Percentiles rank a stretch among this genome's conserved stretches.
Evolutionary conservation across 1,140 invertebrate genomes (phyloP).

Genomic region (Drosophila fuyamai): DNA sequence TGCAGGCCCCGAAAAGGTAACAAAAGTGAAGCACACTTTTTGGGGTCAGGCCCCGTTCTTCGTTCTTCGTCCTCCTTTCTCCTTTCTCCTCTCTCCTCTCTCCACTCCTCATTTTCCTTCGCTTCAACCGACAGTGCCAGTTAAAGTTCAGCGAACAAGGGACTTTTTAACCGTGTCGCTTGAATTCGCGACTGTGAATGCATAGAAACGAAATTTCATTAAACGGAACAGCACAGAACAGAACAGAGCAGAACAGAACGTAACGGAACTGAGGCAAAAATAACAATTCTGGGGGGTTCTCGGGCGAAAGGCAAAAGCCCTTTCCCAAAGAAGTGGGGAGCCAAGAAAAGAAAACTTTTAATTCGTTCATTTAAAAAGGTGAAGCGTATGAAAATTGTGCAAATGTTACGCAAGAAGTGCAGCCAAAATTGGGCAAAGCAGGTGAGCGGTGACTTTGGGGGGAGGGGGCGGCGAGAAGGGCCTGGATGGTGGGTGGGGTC

Average conservation of each 20-base stretch:
- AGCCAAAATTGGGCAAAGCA: constrained; percentile 10
- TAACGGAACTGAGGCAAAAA: constrained; percentile 49
- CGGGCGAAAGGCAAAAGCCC: neutral
- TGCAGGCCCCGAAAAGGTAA: constrained; percentile 32
- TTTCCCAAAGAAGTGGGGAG: constrained; percentile 19
- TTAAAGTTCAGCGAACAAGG: constrained; percentile 49
- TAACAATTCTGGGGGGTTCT: constrained; percentile 17
- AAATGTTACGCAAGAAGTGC: constrained; percentile 63
- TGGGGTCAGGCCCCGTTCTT: constrained; percentile 14
- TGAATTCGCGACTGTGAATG: constrained; percentile 44
- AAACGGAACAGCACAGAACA: constrained; percentile 49
- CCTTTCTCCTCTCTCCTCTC: neutral
- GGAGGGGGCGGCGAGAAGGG: neutral
- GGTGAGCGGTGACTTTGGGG: neutral
- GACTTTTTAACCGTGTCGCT: constrained; percentile 56
- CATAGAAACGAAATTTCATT: constrained; percentile 69
- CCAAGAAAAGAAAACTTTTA: constrained; percentile 74
- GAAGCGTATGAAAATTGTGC: constrained; percentile 79
- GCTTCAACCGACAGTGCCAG: constrained; percentile 6
- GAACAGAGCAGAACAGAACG: constrained; percentile 45
- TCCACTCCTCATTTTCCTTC: neutral
- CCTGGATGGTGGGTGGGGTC: constrained; percentile 17
- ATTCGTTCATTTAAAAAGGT: constrained; percentile 81
- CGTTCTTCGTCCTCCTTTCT: neutral
- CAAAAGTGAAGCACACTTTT: constrained; percentile 58